Evolutionary conservation across 1,140 invertebrate species (phyloP), one percentile per base, ranked within the genome.

Genomic region (Eubasilissa regina): DNA sequence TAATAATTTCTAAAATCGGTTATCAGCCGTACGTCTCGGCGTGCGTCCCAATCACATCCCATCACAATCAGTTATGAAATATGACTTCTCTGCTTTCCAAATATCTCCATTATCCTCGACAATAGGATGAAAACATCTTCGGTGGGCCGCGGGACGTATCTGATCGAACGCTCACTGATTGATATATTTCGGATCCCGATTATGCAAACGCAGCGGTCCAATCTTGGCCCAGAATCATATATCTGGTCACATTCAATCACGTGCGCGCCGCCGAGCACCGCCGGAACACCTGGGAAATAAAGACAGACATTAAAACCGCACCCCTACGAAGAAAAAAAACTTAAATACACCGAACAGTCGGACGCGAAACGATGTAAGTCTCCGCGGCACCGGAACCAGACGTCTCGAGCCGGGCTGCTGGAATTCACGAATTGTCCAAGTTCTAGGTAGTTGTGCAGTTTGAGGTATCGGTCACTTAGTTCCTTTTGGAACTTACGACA

Each of bases 161-260:
- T 48, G 78, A 74, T 79, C 72, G 7, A 43, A 48, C 47, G 55
- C 25, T 43, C 44, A 77, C 48, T 77, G 78, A 79, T 79, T 79
- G 70, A 75, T 79, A 62, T 79, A 53, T 75, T 79, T 55, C 75
- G 70, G 47, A 56, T 45, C 62, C 58, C 51, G 72, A 80, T 76
- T 80, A 76, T 80, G 79, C 79, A 80, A 80, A 80, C 78, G 45
- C 51, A 55, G 48, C 21, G 11, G 15, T 17, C 51, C 19, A 35
- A 73, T 73, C 47, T 53, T 11, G 10, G 43, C 44, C 64, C 15
- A 68, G 19, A 68, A 68, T 68, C 64, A 11, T 68, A 21, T 62
- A 62, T 43, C 60, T 43, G 60, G 25, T 62, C 60, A 13, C 25
- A 62, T 35, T 47, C 44, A 68, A 68, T 68, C 44, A 47, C 64